phyloP scores from a whole-genome alignment of 2,888 invertebrate species.

The Thelaira solivaga region DNA sequence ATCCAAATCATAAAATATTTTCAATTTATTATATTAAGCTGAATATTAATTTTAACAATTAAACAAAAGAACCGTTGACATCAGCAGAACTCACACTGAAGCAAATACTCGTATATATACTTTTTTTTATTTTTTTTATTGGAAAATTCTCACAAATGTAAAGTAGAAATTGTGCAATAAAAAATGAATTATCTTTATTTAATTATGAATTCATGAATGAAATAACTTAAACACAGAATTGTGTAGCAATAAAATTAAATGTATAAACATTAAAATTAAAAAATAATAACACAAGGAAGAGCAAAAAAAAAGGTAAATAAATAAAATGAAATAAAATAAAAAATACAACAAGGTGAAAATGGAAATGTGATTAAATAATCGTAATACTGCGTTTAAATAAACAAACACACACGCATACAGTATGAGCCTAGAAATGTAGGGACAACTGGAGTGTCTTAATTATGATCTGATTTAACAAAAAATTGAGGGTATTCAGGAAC shows the following conservation, averaged over 20 bases:
- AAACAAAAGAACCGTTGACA: not conserved
- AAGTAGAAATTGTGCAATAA: constrained; percentile 28
- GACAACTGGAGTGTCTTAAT: not conserved
- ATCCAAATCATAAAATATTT: too few species aligned
- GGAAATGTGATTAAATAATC: not conserved
- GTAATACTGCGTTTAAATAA: not conserved
- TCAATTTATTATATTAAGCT: too few species aligned
- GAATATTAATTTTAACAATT: too few species aligned
- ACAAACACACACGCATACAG: not conserved
- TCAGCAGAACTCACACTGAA: too few species aligned
- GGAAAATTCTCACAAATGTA: constrained; percentile 22
- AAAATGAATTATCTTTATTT: constrained; percentile 60
- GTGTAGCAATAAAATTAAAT: constrained; percentile 55
- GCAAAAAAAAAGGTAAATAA: not conserved
- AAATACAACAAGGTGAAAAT: constrained; percentile 12
- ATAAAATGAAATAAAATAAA: constrained; percentile 16
- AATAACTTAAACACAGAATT: constrained; percentile 48
- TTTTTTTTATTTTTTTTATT: constrained; percentile 19
- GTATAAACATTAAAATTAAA: constrained; percentile 47
- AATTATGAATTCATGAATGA: constrained; percentile 58
- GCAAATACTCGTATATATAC: too few species aligned
- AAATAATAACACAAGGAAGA: not conserved
- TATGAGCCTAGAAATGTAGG: not conserved
- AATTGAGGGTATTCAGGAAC: not conserved
- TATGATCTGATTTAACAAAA: too few species aligned